Percentiles rank a stretch among this genome's conserved stretches.
Conservation (phyloP, 2,888 invertebrate genomes). For the Cephus pulcher region DNA sequence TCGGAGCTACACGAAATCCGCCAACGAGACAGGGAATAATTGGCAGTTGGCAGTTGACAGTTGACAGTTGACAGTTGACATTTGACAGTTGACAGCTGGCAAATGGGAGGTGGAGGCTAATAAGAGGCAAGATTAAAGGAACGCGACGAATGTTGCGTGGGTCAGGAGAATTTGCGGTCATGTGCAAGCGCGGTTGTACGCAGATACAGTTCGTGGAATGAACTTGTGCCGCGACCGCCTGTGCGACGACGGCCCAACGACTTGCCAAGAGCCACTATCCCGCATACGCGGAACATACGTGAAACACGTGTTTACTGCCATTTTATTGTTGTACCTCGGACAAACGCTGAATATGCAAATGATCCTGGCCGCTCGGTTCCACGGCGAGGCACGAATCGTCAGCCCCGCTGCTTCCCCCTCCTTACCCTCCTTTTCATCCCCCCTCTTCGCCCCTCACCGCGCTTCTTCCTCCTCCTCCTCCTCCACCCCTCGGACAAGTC, state of each 20-base stretch:
- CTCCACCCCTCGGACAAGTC: not conserved
- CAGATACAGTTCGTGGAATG: constrained; percentile 2
- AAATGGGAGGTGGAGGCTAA: no score
- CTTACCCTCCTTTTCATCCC: not conserved
- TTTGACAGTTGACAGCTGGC: no score
- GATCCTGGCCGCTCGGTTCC: constrained; percentile 5
- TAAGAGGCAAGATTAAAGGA: no score
- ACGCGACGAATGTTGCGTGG: constrained; percentile 1
- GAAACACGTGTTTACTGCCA: constrained; percentile 49
- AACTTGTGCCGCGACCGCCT: no score
- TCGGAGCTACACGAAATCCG: no score
- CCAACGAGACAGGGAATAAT: no score
- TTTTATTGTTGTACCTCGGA: constrained; percentile 46
- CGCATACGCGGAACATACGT: not conserved
- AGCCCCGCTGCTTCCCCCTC: not conserved
- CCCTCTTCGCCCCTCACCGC: not conserved
- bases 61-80: no score
- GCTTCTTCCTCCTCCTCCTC: not conserved
- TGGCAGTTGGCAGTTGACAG: no score
- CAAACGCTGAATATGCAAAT: constrained; percentile 27
- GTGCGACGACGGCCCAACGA: no score
- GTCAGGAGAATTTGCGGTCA: constrained; percentile 31
- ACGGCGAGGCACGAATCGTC: no score
- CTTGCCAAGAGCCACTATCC: no score
- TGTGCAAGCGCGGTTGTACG: not conserved